Evolutionary conservation across 2,113 vertebrate genomes (phyloP).

Genomic region (Ictalurus punctatus): DNA sequence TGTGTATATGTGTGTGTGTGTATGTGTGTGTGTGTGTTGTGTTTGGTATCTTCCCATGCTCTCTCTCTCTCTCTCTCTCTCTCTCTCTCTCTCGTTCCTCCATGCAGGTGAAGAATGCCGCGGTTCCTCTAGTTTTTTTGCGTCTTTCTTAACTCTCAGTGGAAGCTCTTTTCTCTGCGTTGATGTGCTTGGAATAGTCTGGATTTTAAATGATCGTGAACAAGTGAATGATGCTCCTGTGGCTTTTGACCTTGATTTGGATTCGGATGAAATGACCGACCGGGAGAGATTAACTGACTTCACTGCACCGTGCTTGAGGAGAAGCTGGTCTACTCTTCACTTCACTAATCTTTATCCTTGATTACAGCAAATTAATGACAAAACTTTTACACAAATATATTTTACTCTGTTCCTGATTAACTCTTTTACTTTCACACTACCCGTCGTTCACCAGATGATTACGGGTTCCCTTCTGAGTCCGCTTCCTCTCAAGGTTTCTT

Average conservation of each 20-base stretch:
- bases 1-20: no score
- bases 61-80: no score
- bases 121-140: background rate
- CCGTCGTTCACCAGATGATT: no score
- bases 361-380: background rate
- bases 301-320: background rate
- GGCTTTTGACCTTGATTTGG: no score
- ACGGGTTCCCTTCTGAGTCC: no score
- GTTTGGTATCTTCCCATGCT: background rate
- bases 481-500: no score
- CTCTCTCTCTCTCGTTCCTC: background rate
- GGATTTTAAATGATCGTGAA: background rate
- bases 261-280: background rate
- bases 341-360: background rate
- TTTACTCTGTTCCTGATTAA: background rate
- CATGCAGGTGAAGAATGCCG: background rate
- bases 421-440: no score
- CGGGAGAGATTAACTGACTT: slow-evolving; percentile 6
- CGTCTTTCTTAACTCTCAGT: background rate
- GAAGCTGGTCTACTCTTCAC: background rate
- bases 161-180: background rate
- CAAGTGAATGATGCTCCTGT: background rate
- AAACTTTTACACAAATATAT: background rate
- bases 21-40: no score
- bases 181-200: background rate